phyloP scores from a whole-genome alignment of 2,888 invertebrate species.

The Sipha maydis region DNA sequence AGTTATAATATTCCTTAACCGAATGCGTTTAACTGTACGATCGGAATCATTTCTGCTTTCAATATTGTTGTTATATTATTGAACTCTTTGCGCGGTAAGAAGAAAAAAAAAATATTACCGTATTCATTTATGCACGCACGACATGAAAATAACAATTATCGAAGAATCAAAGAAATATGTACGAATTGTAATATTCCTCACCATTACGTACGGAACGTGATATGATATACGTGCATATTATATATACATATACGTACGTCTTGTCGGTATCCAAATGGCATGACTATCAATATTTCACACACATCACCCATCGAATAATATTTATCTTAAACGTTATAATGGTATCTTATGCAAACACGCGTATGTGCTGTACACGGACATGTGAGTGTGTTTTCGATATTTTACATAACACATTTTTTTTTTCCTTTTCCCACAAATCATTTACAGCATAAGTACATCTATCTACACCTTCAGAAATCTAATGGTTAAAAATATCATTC shows the following conservation, averaged over 20 bases:
- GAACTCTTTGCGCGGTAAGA: neutral
- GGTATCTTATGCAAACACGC: constrained; percentile 10
- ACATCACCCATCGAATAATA: constrained; percentile 46
- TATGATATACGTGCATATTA: neutral
- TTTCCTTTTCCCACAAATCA: neutral
- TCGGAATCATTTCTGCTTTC: neutral
- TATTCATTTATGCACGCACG: neutral
- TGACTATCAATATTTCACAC: constrained; percentile 49
- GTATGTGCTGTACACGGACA: no score
- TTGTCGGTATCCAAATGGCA: constrained; percentile 31
- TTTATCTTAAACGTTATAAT: constrained; percentile 48
- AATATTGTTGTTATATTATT: neutral
- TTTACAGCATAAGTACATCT: neutral
- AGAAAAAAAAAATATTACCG: neutral
- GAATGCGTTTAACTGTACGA: neutral
- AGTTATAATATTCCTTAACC: neutral
- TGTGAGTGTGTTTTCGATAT: constrained; percentile 3
- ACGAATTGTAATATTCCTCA: neutral
- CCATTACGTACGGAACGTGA: neutral
- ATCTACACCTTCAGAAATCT: neutral
- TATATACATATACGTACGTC: neutral
- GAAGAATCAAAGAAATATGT: constrained; percentile 11
- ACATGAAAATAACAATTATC: neutral
- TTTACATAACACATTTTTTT: neutral
- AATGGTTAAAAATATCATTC: neutral